Conservation (phyloP, 2,797 vertebrate genomes). For the Centroberyx gerrardi region DNA sequence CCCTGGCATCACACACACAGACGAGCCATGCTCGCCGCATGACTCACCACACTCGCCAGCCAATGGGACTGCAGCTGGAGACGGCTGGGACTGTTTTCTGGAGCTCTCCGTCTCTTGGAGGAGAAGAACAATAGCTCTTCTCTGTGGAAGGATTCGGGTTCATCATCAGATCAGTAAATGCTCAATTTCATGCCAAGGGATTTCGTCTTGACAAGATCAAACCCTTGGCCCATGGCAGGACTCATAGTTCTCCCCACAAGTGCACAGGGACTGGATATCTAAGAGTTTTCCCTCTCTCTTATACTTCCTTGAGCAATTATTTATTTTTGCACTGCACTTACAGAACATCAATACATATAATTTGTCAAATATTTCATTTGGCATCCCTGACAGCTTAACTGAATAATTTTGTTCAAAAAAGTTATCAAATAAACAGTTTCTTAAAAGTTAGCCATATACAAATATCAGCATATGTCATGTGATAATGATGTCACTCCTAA, state of each 20-base stretch:
- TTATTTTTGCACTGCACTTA: slow-evolving; percentile 49
- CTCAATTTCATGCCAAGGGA: slow-evolving; percentile 69
- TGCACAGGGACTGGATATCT: slow-evolving; percentile 45
- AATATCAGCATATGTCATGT: too few relatives aligned
- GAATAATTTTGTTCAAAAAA: too few relatives aligned
- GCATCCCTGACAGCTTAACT: slow-evolving; percentile 5
- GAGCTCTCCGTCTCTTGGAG: slow-evolving; percentile 21
- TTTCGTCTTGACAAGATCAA: slow-evolving; percentile 54
- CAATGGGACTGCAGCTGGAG: slow-evolving; percentile 23
- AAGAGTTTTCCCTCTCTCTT: slow-evolving; percentile 50
- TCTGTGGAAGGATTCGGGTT: slow-evolving; percentile 52
- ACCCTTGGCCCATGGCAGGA: slow-evolving; percentile 59
- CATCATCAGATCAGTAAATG: slow-evolving; percentile 74
- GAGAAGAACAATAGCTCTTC: slow-evolving; percentile 32
- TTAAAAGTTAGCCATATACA: too few relatives aligned
- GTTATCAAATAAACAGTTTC: too few relatives aligned
- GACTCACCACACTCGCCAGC: slow-evolving; percentile 24
- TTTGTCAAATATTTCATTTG: not conserved
- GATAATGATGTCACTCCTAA: too few relatives aligned
- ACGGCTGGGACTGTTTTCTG: slow-evolving; percentile 30
- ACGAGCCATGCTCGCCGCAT: slow-evolving; percentile 19
- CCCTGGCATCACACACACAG: slow-evolving; percentile 36
- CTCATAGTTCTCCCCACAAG: slow-evolving; percentile 57
- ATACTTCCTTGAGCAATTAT: slow-evolving; percentile 43
- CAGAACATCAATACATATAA: slow-evolving; percentile 1